phyloP scores from a whole-genome alignment of 2,888 invertebrate genomes.

The Branchellion lobata region DNA sequence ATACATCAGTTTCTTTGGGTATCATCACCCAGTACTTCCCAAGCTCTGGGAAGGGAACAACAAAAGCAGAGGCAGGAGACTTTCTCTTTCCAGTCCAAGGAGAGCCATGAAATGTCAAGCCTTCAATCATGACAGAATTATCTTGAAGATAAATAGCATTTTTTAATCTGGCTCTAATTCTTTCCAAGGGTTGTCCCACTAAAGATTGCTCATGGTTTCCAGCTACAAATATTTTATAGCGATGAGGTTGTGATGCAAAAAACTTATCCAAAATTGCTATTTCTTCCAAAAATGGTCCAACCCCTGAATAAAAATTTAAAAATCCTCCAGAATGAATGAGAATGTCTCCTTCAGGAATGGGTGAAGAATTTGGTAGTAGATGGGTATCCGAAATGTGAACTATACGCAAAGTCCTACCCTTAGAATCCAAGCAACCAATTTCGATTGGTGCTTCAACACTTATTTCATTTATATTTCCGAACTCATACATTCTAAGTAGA shows the following conservation, averaged over 20 bases:
- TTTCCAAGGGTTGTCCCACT: constrained; percentile 48
- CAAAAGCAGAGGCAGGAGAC: constrained; percentile 55
- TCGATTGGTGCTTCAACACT: background rate
- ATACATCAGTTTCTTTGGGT: constrained; percentile 56
- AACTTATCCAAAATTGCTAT: constrained; percentile 52
- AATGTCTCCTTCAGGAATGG: constrained; percentile 57
- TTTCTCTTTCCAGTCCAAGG: constrained; percentile 56
- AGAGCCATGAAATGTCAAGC: constrained; percentile 57
- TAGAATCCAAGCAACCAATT: constrained; percentile 43
- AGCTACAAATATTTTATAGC: constrained; percentile 57
- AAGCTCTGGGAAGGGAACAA: constrained; percentile 51
- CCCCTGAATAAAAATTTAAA: constrained; percentile 50
- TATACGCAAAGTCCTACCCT: constrained; percentile 51
- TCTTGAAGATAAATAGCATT: constrained; percentile 57
- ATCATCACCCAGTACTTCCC: constrained; percentile 54
- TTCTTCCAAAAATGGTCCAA: constrained; percentile 44
- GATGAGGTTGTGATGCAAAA: constrained; percentile 55
- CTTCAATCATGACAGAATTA: constrained; percentile 53
- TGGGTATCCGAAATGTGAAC: constrained; percentile 60
- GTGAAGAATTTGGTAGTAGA: constrained; percentile 51
- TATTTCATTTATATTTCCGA: constrained; percentile 38
- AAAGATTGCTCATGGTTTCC: constrained; percentile 58
- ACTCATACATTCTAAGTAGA: constrained; percentile 27
- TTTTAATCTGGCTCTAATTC: constrained; percentile 53
- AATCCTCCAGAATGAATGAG: constrained; percentile 59